Evolutionary conservation across 2,888 invertebrate genomes (phyloP).

Genomic region (Pteria penguin): DNA sequence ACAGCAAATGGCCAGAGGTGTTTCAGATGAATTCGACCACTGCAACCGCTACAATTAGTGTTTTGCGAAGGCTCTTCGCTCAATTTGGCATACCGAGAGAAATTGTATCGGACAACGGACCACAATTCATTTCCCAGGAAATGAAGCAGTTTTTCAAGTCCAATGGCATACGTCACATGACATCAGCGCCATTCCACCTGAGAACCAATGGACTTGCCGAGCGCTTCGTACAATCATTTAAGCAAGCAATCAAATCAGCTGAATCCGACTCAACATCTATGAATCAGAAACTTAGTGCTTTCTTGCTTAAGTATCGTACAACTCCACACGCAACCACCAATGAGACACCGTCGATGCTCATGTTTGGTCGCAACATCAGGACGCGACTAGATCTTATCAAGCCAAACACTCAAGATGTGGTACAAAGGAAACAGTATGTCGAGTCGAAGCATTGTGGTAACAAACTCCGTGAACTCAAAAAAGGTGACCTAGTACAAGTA

Average conservation of each 20-base stretch:
- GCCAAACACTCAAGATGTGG: background rate
- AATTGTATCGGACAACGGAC: slow-evolving; percentile 52
- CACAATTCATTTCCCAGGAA: slow-evolving; percentile 43
- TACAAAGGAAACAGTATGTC: background rate
- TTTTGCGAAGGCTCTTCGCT: slow-evolving; percentile 41
- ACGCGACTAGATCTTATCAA: slow-evolving; percentile 26
- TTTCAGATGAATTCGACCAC: slow-evolving; percentile 4
- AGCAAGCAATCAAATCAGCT: slow-evolving; percentile 40
- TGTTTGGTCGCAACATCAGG: slow-evolving; percentile 36
- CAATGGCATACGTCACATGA: slow-evolving; percentile 50
- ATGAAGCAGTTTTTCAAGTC: slow-evolving; percentile 25
- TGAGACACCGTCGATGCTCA: slow-evolving; percentile 42
- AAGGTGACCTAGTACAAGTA: slow-evolving; percentile 6
- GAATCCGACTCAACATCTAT: slow-evolving; percentile 17
- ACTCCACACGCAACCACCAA: slow-evolving; percentile 36
- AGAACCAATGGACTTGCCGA: slow-evolving; percentile 53
- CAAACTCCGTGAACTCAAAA: background rate
- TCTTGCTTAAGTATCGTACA: slow-evolving; percentile 36
- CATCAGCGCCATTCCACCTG: slow-evolving; percentile 50
- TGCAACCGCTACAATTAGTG: slow-evolving; percentile 18
- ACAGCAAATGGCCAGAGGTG: slow-evolving; percentile 78
- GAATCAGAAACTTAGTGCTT: slow-evolving; percentile 27
- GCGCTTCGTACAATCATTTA: slow-evolving; percentile 52
- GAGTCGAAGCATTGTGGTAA: background rate
- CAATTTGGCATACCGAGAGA: slow-evolving; percentile 42